Conservation (phyloP, 2,888 invertebrate species). For the Syritta pipiens region DNA sequence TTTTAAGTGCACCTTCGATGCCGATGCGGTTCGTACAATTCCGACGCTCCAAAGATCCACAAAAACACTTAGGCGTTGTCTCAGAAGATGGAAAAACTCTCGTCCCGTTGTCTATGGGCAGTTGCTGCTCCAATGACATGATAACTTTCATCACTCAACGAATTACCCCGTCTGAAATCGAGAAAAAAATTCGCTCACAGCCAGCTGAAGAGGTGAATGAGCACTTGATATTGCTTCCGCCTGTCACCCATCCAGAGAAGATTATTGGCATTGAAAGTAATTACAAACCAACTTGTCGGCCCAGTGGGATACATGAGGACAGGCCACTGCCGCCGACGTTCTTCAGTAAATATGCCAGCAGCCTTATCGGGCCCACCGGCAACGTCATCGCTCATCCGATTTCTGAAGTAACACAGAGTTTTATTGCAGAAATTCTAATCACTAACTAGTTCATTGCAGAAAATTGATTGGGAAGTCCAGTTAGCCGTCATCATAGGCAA, state of each 20-base stretch:
- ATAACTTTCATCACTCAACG: constrained; percentile 80
- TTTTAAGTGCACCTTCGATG: too few relatives aligned
- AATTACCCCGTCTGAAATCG: constrained; percentile 75
- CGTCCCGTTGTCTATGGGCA: constrained; percentile 81
- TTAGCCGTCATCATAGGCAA: constrained; percentile 91
- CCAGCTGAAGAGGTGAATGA: constrained; percentile 68
- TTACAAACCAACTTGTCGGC: constrained; percentile 91
- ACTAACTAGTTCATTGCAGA: constrained; percentile 80
- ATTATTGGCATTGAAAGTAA: constrained; percentile 92
- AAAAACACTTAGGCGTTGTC: constrained; percentile 84
- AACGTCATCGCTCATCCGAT: constrained; percentile 83
- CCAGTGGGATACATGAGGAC: constrained; percentile 89
- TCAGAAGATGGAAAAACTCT: constrained; percentile 84
- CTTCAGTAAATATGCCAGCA: constrained; percentile 92
- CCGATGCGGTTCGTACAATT: too few relatives aligned
- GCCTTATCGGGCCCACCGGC: constrained; percentile 87
- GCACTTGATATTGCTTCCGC: constrained; percentile 81
- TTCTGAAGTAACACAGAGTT: constrained; percentile 83
- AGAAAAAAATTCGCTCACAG: constrained; percentile 68
- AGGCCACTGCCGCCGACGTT: constrained; percentile 89
- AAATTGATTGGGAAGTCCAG: constrained; percentile 94
- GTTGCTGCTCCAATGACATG: constrained; percentile 75
- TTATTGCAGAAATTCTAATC: too few relatives aligned
- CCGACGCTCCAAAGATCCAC: too few relatives aligned
- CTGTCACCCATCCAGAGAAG: constrained; percentile 90